Conservation (phyloP, 2,113 vertebrate genomes). For the zebrafish (Danio rerio) region GRCz12tu NC_133176.1:62583501-62584000, state of each 20-base stretch:
- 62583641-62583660: conserved; percentile 63
- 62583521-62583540: conserved; percentile 83
- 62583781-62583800: no score
- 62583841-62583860: no score
- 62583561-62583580: conserved; percentile 83
- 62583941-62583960: no score
- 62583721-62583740: conserved; percentile 19
- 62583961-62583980: conserved; percentile 11
- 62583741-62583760: conserved; percentile 29
- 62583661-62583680: not conserved
- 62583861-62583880: no score
- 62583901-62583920: conserved; percentile 3
- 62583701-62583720: conserved; percentile 31
- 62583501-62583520: conserved; percentile 79
- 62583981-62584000: no score
- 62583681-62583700: no score
- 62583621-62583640: conserved; percentile 79
- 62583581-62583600: conserved; percentile 79
- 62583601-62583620: conserved; percentile 78
- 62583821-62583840: no score
- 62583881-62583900: not conserved
- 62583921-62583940: no score
- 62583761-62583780: no score
- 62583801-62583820: no score
- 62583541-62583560: conserved; percentile 72